Conservation (phyloP, 2,797 vertebrate genomes). For the Nannoperca obscura region DNA sequence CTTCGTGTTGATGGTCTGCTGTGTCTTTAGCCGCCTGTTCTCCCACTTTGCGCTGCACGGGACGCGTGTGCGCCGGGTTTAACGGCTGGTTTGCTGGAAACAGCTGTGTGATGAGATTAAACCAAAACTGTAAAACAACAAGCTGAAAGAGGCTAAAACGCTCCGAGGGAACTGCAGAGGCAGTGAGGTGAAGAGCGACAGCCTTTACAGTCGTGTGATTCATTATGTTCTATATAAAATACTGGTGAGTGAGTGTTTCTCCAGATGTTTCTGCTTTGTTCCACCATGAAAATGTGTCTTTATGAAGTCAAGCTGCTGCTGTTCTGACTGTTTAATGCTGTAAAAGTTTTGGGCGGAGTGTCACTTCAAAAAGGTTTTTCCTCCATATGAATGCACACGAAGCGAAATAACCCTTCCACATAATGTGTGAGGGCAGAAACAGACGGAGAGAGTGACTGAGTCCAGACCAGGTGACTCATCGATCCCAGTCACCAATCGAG, state of each 20-base stretch:
- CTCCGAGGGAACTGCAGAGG: too few species aligned
- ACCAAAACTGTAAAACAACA: not conserved
- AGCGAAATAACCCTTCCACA: slow-evolving; percentile 8
- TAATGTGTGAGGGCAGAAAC: slow-evolving; percentile 1
- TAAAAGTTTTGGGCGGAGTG: not conserved
- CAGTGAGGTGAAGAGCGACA: too few species aligned
- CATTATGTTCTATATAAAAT: too few species aligned
- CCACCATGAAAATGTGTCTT: not conserved
- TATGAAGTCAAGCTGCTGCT: not conserved
- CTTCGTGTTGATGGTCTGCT: not conserved
- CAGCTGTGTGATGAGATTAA: not conserved
- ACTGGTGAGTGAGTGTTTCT: too few species aligned
- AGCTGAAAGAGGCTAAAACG: too few species aligned
- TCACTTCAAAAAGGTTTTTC: not conserved
- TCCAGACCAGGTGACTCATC: slow-evolving; percentile 42
- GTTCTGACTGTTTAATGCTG: slow-evolving; percentile 11
- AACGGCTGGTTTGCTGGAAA: not conserved
- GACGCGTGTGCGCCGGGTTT: not conserved
- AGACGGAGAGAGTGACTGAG: slow-evolving; percentile 21
- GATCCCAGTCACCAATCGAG: slow-evolving; percentile 22
- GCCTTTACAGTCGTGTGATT: not conserved
- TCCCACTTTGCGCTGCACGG: not conserved
- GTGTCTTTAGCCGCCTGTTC: not conserved
- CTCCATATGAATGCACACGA: not conserved
- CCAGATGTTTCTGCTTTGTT: not conserved